These are phyloP conservation scores for Manis javanica DNA, from an alignment of 2,797 vertebrate species.

Conservation along the genomic window DNA sequence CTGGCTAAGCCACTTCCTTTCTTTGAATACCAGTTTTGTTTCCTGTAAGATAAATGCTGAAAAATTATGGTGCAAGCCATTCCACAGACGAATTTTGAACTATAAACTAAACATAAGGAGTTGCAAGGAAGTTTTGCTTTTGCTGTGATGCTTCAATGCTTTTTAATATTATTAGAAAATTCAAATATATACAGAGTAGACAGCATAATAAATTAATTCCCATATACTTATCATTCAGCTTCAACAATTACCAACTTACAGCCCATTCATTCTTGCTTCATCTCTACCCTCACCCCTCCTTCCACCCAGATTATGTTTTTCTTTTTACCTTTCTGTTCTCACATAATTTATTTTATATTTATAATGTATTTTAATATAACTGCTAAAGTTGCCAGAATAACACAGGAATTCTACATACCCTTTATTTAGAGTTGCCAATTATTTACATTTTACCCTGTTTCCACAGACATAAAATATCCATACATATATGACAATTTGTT, in stretches of 20 bases:
- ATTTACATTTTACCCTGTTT: neutral
- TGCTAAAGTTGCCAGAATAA: neutral
- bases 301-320: neutral
- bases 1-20: neutral
- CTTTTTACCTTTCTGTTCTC: neutral
- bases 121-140: neutral
- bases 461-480: neutral
- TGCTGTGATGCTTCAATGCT: neutral
- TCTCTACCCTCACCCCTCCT: neutral
- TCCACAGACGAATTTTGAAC: neutral
- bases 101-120: neutral
- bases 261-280: neutral
- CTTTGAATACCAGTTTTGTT: neutral
- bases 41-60: neutral
- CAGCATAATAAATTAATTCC: neutral
- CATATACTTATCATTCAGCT: neutral
- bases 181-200: neutral
- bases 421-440: neutral
- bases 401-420: neutral
- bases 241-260: neutral
- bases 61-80: neutral
- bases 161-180: neutral
- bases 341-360: neutral
- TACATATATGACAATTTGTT: neutral
- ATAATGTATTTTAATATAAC: neutral